A percentile compares a stretch with the other conserved stretches of the same genome.
Evolutionary conservation across 1,140 invertebrate species (phyloP).

Genomic region (Drosophila nigromelanica): DNA sequence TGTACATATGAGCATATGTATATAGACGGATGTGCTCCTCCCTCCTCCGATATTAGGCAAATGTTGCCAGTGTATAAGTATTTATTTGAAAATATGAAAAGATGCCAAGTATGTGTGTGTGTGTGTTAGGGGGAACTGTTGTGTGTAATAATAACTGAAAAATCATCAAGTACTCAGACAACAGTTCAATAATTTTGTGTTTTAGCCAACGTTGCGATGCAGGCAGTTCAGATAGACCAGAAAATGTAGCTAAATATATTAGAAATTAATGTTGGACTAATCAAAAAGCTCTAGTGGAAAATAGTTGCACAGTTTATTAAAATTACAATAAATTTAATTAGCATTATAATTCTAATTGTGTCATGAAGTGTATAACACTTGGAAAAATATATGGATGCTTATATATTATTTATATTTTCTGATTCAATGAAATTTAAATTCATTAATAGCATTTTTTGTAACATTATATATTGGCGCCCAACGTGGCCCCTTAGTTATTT

Average conservation of each 20-base stretch:
- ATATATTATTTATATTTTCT: too few species aligned
- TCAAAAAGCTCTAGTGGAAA: background rate
- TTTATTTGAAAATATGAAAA: constrained; percentile 44
- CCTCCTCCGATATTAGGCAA: constrained; percentile 18
- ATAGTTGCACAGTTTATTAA: background rate
- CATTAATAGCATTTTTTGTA: too few species aligned
- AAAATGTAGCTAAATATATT: background rate
- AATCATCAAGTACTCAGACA: constrained; percentile 37
- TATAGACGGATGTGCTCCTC: constrained; percentile 1
- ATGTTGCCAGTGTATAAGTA: constrained; percentile 39
- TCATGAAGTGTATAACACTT: too few species aligned
- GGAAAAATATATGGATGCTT: too few species aligned
- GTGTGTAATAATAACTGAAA: constrained; percentile 46
- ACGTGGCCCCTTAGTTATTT: too few species aligned
- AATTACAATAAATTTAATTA: background rate
- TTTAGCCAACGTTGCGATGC: constrained; percentile 1
- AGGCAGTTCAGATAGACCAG: background rate
- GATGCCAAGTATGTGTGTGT: constrained; percentile 16
- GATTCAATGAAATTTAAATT: too few species aligned
- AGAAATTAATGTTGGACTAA: background rate
- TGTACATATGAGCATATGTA: constrained; percentile 13
- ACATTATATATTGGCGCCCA: too few species aligned
- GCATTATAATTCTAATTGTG: background rate
- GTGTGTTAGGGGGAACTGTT: background rate
- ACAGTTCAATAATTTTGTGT: constrained; percentile 32